Base-by-base conservation (phyloP, 2,888 invertebrate genomes). In the Heliconius ethilla region DNA sequence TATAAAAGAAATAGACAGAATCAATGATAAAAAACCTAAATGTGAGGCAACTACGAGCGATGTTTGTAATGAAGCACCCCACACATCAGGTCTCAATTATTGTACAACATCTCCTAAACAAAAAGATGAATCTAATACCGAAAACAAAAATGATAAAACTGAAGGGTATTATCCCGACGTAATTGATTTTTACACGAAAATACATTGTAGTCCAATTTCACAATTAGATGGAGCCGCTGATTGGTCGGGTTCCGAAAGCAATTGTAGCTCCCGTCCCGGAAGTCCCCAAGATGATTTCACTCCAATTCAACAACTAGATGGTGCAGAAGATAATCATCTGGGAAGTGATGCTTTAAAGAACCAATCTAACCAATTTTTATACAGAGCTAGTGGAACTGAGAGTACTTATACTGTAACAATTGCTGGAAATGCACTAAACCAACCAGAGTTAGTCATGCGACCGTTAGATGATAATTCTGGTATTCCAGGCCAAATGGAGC, bases 221-320 rank as follows among this genome's bases (percentile, higher is more conserved):
- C 96, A 97, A 89, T 89, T 96, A 80, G 97, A 96, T 86, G 97
- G 97, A 4, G 95, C 96, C 0, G 96, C 96, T 65, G 97, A 97
- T 85, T 95, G 96, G 94, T 95, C 96, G 29, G 95, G 96, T 72
- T 95, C 93, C 15, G 94, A 93, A 83, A 94, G 92, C 81, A 94
- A 91, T 65, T 94, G 93, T 75, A 94, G 95, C 79, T 93, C 93
- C 1, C 90, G 92, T 75, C 94, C 94, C 5, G 88, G 87, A 51
- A 94, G 94, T 82, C 95, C 95, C 3, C 87, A 88, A 74, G 89
- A 90, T 78, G 91, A 92, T 72, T 94, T 94, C 82, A 88, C 92
- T 22, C 94, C 93, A 72, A 96, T 97, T 81, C 95, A 96, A 82
- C 96, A 97, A 88, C 89, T 96, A 75, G 97, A 96, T 87, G 97